Conservation (phyloP, 2,888 invertebrate genomes). For the Heliconius aoede region DNA sequence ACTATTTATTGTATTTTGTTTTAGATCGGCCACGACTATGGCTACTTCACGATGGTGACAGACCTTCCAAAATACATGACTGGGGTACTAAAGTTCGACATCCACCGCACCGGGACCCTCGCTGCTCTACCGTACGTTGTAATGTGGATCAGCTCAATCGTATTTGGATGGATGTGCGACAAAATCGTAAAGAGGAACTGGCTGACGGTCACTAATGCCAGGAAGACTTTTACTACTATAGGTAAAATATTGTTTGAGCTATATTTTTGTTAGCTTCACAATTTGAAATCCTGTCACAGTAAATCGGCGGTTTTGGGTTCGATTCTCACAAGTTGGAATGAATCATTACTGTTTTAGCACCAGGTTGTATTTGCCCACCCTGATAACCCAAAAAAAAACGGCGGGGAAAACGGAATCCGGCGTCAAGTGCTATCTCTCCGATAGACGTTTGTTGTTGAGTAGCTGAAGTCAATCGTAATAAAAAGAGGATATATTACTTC, state of each 20-base stretch:
- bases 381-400: no score
- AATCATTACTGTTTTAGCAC: conserved; percentile 14
- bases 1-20: conserved; percentile 46
- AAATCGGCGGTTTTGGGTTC: no score
- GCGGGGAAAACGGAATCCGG: no score
- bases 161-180: conserved; percentile 87
- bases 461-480: no score
- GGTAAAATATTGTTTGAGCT: conserved; percentile 71
- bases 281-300: no score
- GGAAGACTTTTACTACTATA: conserved; percentile 87
- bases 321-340: no score
- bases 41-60: conserved; percentile 88
- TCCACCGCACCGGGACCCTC: conserved; percentile 85
- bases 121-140: conserved; percentile 86
- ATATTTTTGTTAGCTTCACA: no score
- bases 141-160: conserved; percentile 86
- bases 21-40: conserved; percentile 88
- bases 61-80: conserved; percentile 88
- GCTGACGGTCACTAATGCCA: conserved; percentile 81
- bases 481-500: no score
- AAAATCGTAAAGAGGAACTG: conserved; percentile 85
- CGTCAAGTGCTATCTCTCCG: no score
- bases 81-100: conserved; percentile 86
- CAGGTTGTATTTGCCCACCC: no score
- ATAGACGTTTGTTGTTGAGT: no score